Percentiles rank a stretch among this genome's conserved stretches.
Evolutionary conservation across 2,888 invertebrate species (phyloP).

Genomic region (Dicyrtomina minuta): DNA sequence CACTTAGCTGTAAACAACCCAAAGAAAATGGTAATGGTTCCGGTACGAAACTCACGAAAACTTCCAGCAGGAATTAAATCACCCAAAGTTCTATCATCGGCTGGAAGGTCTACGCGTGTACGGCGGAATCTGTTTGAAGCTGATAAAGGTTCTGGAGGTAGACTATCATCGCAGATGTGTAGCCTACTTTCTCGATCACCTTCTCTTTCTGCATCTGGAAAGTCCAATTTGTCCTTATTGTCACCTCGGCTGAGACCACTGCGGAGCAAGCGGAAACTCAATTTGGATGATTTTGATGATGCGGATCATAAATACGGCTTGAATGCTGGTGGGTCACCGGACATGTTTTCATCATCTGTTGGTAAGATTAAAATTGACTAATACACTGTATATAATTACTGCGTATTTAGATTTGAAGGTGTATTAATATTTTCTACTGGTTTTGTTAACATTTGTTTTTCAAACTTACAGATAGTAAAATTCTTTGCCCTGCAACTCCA

Average conservation of each 20-base stretch:
- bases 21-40: constrained; percentile 30
- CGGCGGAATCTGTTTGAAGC: constrained; percentile 28
- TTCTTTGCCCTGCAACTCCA: constrained; percentile 24
- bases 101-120: constrained; percentile 8
- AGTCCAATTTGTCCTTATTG: not conserved
- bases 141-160: not conserved
- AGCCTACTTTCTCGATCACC: constrained; percentile 11
- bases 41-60: constrained; percentile 12
- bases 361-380: constrained; percentile 1
- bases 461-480: not conserved
- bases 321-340: constrained; percentile 13
- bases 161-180: not conserved
- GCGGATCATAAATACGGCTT: not conserved
- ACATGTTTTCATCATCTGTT: constrained; percentile 24
- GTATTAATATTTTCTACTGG: no score
- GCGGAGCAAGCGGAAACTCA: constrained; percentile 19
- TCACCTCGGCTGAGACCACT: constrained; percentile 18
- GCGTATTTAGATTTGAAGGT: no score
- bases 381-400: no score
- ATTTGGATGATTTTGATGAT: constrained; percentile 20
- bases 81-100: not conserved
- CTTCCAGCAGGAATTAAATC: not conserved
- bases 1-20: constrained; percentile 37
- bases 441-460: no score
- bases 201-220: constrained; percentile 4